These are phyloP conservation scores for Lophotis ruficrista DNA, from an alignment of 2,113 vertebrate species.

Conservation along the genomic window DNA sequence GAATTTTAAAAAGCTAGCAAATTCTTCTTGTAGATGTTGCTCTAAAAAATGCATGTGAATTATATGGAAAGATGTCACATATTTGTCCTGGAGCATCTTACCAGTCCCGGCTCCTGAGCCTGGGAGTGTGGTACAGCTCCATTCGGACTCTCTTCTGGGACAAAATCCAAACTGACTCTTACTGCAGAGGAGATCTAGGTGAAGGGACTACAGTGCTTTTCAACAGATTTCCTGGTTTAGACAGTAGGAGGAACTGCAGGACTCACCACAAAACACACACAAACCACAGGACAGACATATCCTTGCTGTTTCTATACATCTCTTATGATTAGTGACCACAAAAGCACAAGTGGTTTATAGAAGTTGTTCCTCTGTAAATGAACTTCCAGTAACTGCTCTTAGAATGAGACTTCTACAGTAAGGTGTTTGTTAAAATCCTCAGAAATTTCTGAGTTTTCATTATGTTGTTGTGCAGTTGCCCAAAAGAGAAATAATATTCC, in stretches of 20 bases:
- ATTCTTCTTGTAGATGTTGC: neutral
- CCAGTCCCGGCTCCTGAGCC: neutral
- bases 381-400: neutral
- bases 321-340: neutral
- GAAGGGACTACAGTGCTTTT: neutral
- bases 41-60: neutral
- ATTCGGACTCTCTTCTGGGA: neutral
- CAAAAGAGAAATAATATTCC: neutral
- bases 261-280: neutral
- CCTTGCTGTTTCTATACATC: neutral
- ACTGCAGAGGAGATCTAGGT: neutral
- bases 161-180: neutral
- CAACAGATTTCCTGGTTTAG: neutral
- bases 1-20: neutral
- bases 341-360: neutral
- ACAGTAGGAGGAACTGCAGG: constrained; percentile 3
- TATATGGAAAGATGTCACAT: neutral
- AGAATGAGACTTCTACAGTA: neutral
- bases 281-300: neutral
- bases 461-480: neutral
- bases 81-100: neutral
- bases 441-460: neutral
- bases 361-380: neutral
- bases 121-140: neutral
- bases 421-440: neutral